Conservation (phyloP, 1,140 invertebrate species). For the Lordiphosa mommai region DNA sequence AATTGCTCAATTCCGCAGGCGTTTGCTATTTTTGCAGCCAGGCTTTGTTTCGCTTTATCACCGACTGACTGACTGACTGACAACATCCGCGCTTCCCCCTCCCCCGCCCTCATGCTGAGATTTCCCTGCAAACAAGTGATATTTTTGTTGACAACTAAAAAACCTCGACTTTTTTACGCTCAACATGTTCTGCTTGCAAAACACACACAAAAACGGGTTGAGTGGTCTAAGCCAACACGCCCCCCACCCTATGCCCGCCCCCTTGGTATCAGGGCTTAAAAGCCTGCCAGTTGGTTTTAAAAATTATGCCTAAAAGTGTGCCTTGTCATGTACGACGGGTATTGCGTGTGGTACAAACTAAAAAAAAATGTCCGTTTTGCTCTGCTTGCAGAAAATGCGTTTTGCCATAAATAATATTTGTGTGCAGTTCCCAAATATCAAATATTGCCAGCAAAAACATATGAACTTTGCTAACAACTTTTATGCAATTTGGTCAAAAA, state of each 20-base stretch:
- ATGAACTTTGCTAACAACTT: no score
- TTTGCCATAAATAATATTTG: slow-evolving; percentile 9
- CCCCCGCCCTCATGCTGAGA: slow-evolving; percentile 14
- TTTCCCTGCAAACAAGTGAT: slow-evolving; percentile 52
- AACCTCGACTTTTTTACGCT: slow-evolving; percentile 10
- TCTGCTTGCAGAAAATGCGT: slow-evolving; percentile 5
- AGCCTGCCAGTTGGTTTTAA: slow-evolving; percentile 8
- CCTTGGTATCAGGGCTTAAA: slow-evolving; percentile 1
- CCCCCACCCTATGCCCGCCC: background rate
- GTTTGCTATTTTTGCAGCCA: slow-evolving; percentile 46
- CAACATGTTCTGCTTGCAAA: slow-evolving; percentile 9
- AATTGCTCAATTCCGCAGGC: slow-evolving; percentile 53
- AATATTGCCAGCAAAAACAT: slow-evolving; percentile 3
- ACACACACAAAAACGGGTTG: slow-evolving; percentile 10
- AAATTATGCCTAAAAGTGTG: slow-evolving; percentile 10
- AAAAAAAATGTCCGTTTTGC: background rate
- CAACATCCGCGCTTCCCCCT: background rate
- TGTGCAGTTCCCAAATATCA: background rate
- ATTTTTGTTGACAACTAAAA: slow-evolving; percentile 53
- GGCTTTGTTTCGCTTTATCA: slow-evolving; percentile 39
- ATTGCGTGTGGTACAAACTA: background rate
- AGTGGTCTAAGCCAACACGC: slow-evolving; percentile 6
- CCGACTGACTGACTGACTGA: slow-evolving; percentile 6
- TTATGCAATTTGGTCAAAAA: no score
- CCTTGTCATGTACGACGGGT: background rate